These are phyloP conservation scores for Pyrochroa serraticornis DNA, from an alignment of 2,888 invertebrate species.

Conservation along the genomic window DNA sequence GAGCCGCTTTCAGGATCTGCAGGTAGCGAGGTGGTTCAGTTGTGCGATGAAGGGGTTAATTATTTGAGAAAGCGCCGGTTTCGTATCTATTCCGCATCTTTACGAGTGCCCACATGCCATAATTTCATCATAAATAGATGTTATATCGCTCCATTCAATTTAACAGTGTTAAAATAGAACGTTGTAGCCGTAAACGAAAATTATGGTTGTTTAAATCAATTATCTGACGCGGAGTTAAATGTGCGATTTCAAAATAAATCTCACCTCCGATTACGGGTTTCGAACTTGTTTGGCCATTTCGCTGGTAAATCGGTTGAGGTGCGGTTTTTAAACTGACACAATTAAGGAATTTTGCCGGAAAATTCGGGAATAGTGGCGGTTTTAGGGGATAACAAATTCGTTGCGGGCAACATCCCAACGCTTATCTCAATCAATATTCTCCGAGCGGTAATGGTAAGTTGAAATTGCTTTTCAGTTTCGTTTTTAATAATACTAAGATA, in stretches of 20 bases:
- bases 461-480: slow-evolving; percentile 24
- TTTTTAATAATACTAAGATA: neutral
- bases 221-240: slow-evolving; percentile 24
- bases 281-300: slow-evolving; percentile 24
- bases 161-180: slow-evolving; percentile 19
- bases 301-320: too few species aligned
- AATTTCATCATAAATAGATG: slow-evolving; percentile 16
- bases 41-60: slow-evolving; percentile 14
- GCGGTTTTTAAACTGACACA: too few species aligned
- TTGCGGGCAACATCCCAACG: neutral
- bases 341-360: too few species aligned
- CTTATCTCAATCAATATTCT: slow-evolving; percentile 24
- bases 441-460: slow-evolving; percentile 18
- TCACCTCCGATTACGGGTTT: slow-evolving; percentile 15
- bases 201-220: slow-evolving; percentile 26
- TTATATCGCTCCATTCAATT: slow-evolving; percentile 21
- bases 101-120: slow-evolving; percentile 6
- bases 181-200: slow-evolving; percentile 24
- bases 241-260: slow-evolving; percentile 23
- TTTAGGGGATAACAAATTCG: too few species aligned
- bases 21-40: slow-evolving; percentile 6
- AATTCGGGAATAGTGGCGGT: too few species aligned
- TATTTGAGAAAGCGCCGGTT: slow-evolving; percentile 20
- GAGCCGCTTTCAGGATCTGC: slow-evolving; percentile 8
- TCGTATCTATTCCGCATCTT: slow-evolving; percentile 3